A percentile compares a stretch with the other conserved stretches of the same genome.
Evolutionary conservation across 1,140 invertebrate genomes (phyloP).

Genomic region (Arctopsyche grandis): DNA sequence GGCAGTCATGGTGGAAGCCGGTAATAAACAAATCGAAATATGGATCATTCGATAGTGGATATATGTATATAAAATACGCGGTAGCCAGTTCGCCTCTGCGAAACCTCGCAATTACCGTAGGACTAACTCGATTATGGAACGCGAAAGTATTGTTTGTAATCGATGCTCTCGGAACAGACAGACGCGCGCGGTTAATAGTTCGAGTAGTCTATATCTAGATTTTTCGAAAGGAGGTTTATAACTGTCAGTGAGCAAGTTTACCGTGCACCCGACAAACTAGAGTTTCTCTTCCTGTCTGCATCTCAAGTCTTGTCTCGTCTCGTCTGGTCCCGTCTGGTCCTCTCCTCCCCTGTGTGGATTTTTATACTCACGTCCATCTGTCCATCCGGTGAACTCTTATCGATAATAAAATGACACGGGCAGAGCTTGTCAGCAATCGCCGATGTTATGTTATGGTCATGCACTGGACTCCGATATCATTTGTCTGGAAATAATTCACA

Average conservation of each 20-base stretch:
- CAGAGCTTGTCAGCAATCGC: constrained; percentile 18
- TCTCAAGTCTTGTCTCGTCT: not conserved
- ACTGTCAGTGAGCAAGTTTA: constrained; percentile 50
- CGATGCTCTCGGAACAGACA: not conserved
- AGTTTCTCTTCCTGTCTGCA: constrained; percentile 32
- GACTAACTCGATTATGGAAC: not conserved
- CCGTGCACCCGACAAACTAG: constrained; percentile 32
- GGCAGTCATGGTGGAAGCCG: not conserved
- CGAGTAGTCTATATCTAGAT: constrained; percentile 41
- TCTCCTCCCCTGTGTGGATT: too few relatives aligned
- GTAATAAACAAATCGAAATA: constrained; percentile 28
- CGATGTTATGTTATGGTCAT: not conserved
- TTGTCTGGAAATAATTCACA: constrained; percentile 45
- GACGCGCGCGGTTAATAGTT: not conserved
- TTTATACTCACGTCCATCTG: too few relatives aligned
- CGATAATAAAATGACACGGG: constrained; percentile 23
- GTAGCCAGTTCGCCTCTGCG: constrained; percentile 27
- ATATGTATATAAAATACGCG: not conserved
- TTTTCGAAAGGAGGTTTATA: constrained; percentile 51
- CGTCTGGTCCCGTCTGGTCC: not conserved
- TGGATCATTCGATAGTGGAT: constrained; percentile 24
- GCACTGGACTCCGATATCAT: not conserved
- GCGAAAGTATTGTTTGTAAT: not conserved
- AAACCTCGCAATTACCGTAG: constrained; percentile 30
- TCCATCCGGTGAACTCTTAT: constrained; percentile 30